Evolutionary conservation across 2,888 invertebrate genomes (phyloP).

Genomic region (Epicampocera succincta): DNA sequence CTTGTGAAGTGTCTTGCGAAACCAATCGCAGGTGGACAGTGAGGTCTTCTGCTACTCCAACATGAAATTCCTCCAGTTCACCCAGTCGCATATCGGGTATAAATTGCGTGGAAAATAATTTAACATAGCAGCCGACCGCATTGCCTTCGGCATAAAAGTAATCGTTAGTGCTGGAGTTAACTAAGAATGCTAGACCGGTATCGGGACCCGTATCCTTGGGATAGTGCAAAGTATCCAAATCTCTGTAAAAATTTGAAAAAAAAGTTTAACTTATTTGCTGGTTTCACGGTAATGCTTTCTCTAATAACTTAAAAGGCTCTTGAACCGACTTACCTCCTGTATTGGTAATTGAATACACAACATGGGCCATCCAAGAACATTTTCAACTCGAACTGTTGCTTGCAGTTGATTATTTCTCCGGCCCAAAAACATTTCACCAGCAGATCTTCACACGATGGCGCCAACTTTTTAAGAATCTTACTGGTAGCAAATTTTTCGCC

Average conservation of each 20-base stretch:
- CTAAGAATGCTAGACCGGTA: conserved; percentile 71
- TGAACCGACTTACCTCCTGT: conserved; percentile 37
- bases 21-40: conserved; percentile 68
- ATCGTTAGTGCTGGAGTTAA: conserved; percentile 75
- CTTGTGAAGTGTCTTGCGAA: conserved; percentile 68
- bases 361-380: conserved; percentile 73
- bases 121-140: conserved; percentile 71
- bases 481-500: conserved; percentile 34
- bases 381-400: conserved; percentile 71
- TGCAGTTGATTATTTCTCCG: conserved; percentile 69
- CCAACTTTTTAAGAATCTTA: conserved; percentile 60
- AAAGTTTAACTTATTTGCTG: too few relatives aligned
- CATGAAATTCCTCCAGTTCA: conserved; percentile 69
- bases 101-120: conserved; percentile 72
- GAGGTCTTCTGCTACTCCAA: conserved; percentile 70
- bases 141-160: conserved; percentile 71
- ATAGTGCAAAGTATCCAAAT: conserved; percentile 22
- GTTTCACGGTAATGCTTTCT: too few relatives aligned
- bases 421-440: conserved; percentile 74
- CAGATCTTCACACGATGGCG: conserved; percentile 74
- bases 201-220: conserved; percentile 60
- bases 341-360: conserved; percentile 74
- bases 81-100: conserved; percentile 71
- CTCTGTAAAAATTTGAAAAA: conserved; percentile 12
- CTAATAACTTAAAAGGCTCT: too few relatives aligned